A percentile compares a stretch with the other conserved stretches of the same genome.
Evolutionary conservation across 1,140 invertebrate species (phyloP).

Genomic region (Archegozetes longisetosus): DNA sequence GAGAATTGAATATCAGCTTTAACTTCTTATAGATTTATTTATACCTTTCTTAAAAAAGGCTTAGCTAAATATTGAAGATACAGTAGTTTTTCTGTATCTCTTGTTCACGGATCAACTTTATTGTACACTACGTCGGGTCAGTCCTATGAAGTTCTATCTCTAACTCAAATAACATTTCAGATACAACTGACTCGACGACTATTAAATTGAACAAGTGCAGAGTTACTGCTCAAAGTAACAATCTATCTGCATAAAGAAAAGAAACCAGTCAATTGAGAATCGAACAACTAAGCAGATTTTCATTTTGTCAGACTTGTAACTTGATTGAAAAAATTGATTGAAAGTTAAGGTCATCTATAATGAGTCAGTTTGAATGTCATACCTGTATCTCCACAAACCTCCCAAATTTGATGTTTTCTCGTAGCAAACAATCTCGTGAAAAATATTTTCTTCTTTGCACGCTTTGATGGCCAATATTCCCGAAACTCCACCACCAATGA

Average conservation of each 20-base stretch:
- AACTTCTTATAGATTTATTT: no score
- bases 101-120: no score
- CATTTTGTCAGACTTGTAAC: background rate
- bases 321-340: conserved; percentile 27
- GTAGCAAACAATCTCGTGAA: conserved; percentile 27
- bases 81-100: no score
- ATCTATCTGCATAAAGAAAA: background rate
- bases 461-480: conserved; percentile 33
- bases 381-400: conserved; percentile 37
- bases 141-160: no score
- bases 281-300: background rate
- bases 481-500: conserved; percentile 33
- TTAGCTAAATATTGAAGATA: no score
- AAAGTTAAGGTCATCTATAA: conserved; percentile 25
- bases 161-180: no score
- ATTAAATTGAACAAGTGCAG: no score
- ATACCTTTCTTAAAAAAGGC: no score
- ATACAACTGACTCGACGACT: no score
- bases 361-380: conserved; percentile 24
- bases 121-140: no score
- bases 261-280: background rate
- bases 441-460: conserved; percentile 31
- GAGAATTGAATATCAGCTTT: no score
- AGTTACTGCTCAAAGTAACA: background rate
- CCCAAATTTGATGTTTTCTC: conserved; percentile 34